Evolutionary conservation across 2,113 vertebrate species (phyloP).

Genomic region (Erpornis zantholeuca): DNA sequence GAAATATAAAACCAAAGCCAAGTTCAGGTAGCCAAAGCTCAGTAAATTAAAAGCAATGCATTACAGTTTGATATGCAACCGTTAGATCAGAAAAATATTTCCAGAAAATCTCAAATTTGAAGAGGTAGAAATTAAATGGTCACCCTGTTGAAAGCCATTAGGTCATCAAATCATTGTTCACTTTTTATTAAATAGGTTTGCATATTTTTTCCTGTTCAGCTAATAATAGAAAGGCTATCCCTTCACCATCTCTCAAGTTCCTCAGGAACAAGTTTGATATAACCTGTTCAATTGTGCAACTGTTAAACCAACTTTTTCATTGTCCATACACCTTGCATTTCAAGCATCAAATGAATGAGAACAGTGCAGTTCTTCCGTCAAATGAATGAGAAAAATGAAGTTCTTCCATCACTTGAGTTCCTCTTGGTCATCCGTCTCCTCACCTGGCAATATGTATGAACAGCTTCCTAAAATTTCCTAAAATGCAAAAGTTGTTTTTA

Average conservation of each 20-base stretch:
- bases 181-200: neutral
- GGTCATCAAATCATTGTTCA: neutral
- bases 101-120: neutral
- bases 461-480: conserved; percentile 37
- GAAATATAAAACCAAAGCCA: neutral
- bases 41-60: neutral
- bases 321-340: neutral
- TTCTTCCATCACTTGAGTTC: neutral
- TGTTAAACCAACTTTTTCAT: neutral
- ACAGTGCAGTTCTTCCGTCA: neutral
- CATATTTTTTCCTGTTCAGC: neutral
- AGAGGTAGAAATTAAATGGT: neutral
- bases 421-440: neutral
- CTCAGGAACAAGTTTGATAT: neutral
- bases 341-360: neutral
- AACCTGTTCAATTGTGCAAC: neutral
- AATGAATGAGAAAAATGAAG: neutral
- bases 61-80: neutral
- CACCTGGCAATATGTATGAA: conserved; percentile 13
- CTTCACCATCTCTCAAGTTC: neutral
- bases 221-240: neutral
- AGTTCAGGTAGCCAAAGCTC: neutral
- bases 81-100: neutral
- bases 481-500: neutral
- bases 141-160: neutral